Evolutionary conservation across 2,797 vertebrate genomes (phyloP), one percentile per base, ranked within the genome.

Genomic region (Spinus pinus): DNA sequence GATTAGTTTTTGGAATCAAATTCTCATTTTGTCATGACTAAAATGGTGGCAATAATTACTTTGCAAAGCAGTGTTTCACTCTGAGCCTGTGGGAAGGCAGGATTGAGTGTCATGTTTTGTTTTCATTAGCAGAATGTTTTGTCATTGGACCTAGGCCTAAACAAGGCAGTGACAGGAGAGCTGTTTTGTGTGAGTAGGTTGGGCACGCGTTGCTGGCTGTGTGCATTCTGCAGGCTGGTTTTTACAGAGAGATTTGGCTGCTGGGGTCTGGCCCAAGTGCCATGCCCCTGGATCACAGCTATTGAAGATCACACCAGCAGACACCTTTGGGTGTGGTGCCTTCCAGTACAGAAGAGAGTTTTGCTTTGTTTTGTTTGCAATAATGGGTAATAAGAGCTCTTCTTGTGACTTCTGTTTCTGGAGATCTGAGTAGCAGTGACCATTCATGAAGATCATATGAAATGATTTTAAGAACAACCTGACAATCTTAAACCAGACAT

Each of bases 121-220:
- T 89, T 86, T 88, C 60, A 24, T 90, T 69, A 94, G 65, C 65
- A 83, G 84, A 83, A 72, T 74, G 51, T 81, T 91, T 92, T 96
- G 79, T 88, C 39, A 23, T 30, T 86, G 75, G 71, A 92, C 25
- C 54, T 50, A 49, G 75, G 65, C 72, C 84, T 95, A 30, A 89
- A 44, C 21, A 74, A 69, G 65, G 66, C 72, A 86, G 54, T 33
- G 57, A 46, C 41, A 81, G 51, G 74, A 77, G 74, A 84, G 74
- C 66, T 87, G 78, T 77, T 85, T n/a, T 78, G 72, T 88, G 7
- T 3, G 7, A 14, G 60, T 39, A 67, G 50, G 39, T 62, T 94
- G 62, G 64, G 67, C 31, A 3, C 22, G 5, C 0, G 0, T 53
- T 3, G 14, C 61, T 71, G 86, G 53, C 57, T 24, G 10, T 37